phyloP scores from a whole-genome alignment of 2,797 vertebrate species.

The Acomys russatus region DNA sequence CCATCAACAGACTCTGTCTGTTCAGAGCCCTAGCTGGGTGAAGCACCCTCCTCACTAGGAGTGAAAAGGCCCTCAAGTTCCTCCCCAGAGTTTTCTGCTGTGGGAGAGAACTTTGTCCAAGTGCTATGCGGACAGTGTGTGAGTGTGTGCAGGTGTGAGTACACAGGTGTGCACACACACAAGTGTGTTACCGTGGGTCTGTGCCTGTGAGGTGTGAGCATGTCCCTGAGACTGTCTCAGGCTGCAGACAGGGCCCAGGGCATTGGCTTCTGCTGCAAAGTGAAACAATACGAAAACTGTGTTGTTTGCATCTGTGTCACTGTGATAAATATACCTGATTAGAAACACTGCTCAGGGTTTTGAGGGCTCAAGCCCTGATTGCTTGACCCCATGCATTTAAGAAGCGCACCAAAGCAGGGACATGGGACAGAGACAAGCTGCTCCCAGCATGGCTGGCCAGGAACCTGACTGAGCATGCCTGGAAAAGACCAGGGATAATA shows the following conservation, averaged over 20 bases:
- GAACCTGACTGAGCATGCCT: not conserved
- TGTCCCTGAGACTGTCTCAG: not conserved
- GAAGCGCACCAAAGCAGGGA: not conserved
- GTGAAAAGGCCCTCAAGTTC: accelerated
- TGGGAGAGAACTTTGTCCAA: too few relatives aligned
- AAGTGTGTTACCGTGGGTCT: too few relatives aligned
- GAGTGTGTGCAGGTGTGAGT: not conserved
- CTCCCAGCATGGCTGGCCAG: not conserved
- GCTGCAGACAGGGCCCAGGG: accelerated
- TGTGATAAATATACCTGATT: not conserved
- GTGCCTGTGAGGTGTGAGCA: not conserved
- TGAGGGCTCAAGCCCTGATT: not conserved
- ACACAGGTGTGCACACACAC: not conserved
- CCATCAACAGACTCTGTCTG: too few relatives aligned
- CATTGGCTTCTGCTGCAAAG: not conserved
- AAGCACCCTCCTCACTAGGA: not conserved
- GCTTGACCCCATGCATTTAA: not conserved
- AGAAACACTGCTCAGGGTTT: not conserved
- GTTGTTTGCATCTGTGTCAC: not conserved
- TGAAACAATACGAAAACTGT: not conserved
- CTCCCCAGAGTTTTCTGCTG: accelerated
- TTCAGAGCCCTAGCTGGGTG: accelerated
- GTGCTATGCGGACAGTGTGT: not conserved
- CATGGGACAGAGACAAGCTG: not conserved
- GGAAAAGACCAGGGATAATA: not conserved